Percentiles rank a stretch among this genome's conserved stretches.
These are phyloP conservation scores for Pogonomyrmex barbatus DNA, from an alignment of 1,140 invertebrate genomes.

Conservation along the genomic window DNA sequence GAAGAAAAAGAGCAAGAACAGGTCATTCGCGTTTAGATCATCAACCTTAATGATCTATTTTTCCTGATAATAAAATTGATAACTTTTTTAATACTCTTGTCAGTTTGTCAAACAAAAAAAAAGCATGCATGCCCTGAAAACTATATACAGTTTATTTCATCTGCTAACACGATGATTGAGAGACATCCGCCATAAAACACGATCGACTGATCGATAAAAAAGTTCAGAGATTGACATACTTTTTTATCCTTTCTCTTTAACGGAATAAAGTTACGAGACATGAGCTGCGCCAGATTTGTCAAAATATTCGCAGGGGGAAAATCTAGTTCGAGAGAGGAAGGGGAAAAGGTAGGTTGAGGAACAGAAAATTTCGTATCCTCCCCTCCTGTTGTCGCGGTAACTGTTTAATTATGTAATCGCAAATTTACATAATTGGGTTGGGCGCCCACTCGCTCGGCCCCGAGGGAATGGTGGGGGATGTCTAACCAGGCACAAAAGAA, in stretches of 20 bases:
- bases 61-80: not conserved
- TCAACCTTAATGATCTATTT: conserved; percentile 42
- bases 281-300: conserved; percentile 35
- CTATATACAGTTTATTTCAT: not conserved
- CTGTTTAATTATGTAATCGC: conserved; percentile 82
- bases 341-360: conserved; percentile 9
- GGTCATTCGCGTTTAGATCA: conserved; percentile 3
- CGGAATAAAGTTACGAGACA: not conserved
- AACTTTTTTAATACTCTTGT: not conserved
- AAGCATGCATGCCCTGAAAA: not conserved
- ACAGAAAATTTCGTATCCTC: conserved; percentile 51
- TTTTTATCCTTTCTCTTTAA: not conserved
- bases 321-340: conserved; percentile 21
- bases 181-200: not conserved
- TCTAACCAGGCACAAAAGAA: conserved; percentile 66
- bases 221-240: not conserved
- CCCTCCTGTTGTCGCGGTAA: conserved; percentile 67
- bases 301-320: conserved; percentile 29
- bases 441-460: conserved; percentile 58
- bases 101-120: not conserved
- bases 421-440: conserved; percentile 80
- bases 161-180: not conserved
- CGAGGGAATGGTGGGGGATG: conserved; percentile 28
- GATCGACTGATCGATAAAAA: conserved; percentile 5
- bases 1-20: conserved; percentile 47